Base-by-base conservation (phyloP, 1,140 invertebrate species). In the Stegodyphus dumicola region DNA sequence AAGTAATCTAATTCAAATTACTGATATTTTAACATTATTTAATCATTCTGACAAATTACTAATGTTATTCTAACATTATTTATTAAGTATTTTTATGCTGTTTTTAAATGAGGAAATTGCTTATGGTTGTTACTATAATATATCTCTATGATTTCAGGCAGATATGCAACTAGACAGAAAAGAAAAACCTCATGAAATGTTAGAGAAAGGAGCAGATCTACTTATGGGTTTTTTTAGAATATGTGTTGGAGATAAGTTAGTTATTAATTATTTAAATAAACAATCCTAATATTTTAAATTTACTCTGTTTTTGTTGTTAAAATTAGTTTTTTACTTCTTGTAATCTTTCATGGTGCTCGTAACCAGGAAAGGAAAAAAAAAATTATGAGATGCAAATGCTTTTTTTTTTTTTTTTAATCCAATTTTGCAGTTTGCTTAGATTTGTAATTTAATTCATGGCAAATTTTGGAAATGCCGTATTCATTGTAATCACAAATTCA, bases 161-260 rank as follows among this genome's bases (percentile, higher is more conserved):
- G 96, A 97, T 87, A 79, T 89, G n/a, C 90, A 92, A 88, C 87
- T 90, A 11, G 88, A 88, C 15, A 89, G 89, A 76, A 91, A 88
- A 86, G 90, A 86, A 17, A 91, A 89, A 89, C 90, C 90, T 48
- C 94, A 95, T 6, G 95, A 96, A 89, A 94, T 95, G 73, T 90
- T 98, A 73, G 97, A 98, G 91, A 98, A 98, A 90, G 96, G 97
- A 66, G 97, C 97, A 0, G 97, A 99, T 88, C 94, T 94, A 88
- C 91, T 99, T 7, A 98, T 99, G 94, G 94, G 93, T 18, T 97
- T 96, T 90, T 99, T 99, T 91, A 92, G 98, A 89, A 95, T 99
- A 17, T 99, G 98, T 92, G 97, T 97, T 48, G 96, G 96, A 17
- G 98, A 99, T 89, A 98, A 96, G 93, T 94, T 90, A 90, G 91